phyloP scores from a whole-genome alignment of 1,140 invertebrate species.

The Forficula auricularia region DNA sequence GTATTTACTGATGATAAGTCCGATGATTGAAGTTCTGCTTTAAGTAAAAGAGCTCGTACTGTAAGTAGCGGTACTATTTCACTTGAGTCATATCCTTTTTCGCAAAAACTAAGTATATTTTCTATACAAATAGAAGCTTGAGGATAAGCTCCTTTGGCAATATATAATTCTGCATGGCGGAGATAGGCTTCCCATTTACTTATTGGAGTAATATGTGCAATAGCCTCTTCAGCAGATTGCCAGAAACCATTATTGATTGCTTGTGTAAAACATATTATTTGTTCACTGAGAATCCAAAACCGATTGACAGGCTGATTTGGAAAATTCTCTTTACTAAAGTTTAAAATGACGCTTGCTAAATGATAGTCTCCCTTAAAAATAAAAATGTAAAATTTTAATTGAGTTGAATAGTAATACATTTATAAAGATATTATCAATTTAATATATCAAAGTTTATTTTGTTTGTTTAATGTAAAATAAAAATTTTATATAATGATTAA shows the following conservation, averaged over 20 bases:
- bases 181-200: conserved; percentile 42
- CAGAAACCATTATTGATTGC: conserved; percentile 49
- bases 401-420: too few species aligned
- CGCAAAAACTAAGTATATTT: conserved; percentile 32
- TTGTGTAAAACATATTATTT: conserved; percentile 37
- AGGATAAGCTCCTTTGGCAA: conserved; percentile 45
- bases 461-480: too few species aligned
- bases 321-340: conserved; percentile 38
- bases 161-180: conserved; percentile 44
- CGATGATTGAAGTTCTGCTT: conserved; percentile 48
- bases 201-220: conserved; percentile 49
- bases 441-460: too few species aligned
- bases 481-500: too few species aligned
- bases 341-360: conserved; percentile 32
- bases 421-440: too few species aligned
- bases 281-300: conserved; percentile 51
- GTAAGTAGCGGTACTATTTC: conserved; percentile 36
- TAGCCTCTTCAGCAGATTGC: conserved; percentile 53
- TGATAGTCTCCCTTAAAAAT: conserved; percentile 34
- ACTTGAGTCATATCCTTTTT: conserved; percentile 26
- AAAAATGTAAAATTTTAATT: too few species aligned
- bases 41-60: conserved; percentile 47
- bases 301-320: conserved; percentile 37
- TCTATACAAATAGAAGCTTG: conserved; percentile 38
- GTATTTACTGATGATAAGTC: conserved; percentile 29